Evolutionary conservation across 2,113 vertebrate species (phyloP), one percentile per base, ranked within the genome.

Genomic region (Xerus inauris): DNA sequence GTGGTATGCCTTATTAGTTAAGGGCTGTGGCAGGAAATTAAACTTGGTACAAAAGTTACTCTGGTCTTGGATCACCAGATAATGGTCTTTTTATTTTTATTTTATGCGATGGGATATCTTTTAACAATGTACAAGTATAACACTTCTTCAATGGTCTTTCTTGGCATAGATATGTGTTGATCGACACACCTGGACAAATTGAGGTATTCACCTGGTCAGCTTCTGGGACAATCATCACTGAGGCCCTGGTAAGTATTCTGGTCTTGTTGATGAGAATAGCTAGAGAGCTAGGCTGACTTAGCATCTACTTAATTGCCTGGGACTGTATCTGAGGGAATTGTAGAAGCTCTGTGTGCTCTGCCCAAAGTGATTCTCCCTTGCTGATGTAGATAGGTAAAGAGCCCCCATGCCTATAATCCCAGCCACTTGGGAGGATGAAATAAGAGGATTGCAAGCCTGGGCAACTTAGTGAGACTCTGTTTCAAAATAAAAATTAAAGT

Each of bases 181-280:
- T 99, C 72, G 99, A 99, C 98, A 99, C 99, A 17, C 99, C 99
- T 2, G 99, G 99, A 91, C 99, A 99, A 98, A 99, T 99, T 10
- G 99, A 99, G 67, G 99, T 99, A 0, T 99, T 99, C 97, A 99
- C 99, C 16, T 99, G 99, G 99, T 99, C 99, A 30, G 99, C 99
- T 10, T 99, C 99, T 4, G 99, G 99, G 87, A 99, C 99, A 97
- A 99, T 99, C 98, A 99, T 99, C 98, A 99, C 99, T 0, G 99
- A 99, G 97, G 98, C 99, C 28, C 98, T 99, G 98, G 99, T 99
- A 54, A 96, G 99, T 98, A 95, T 82, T 82, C 11, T 32, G 20
- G 38, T 59, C 79, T 91, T 45, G 32, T 47, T 80, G 64, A 38
- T 51, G 38, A 94, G 59, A 67, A 24, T 75, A 62, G 76, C 16